Conservation (phyloP, 2,797 vertebrate species). For the Pristis pectinata region DNA sequence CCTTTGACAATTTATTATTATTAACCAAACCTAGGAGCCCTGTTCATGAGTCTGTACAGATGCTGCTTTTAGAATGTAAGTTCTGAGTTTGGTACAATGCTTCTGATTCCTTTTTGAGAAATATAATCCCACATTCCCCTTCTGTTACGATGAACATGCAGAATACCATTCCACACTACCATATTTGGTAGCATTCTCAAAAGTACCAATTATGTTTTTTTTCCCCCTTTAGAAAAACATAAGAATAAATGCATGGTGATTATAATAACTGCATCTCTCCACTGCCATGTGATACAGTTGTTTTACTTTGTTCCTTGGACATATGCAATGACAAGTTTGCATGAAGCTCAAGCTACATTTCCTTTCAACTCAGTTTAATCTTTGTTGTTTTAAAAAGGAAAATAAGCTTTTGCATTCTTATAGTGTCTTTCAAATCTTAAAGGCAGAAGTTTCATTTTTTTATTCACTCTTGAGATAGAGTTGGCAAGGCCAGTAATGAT, state of each 20-base stretch:
- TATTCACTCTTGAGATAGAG: too few species aligned
- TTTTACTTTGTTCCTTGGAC: neutral
- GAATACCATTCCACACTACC: neutral
- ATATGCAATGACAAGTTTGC: neutral
- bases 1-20: neutral
- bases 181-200: neutral
- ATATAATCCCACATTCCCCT: too few species aligned
- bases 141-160: neutral
- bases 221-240: neutral
- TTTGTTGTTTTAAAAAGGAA: neutral
- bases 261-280: neutral
- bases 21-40: neutral
- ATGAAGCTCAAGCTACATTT: neutral
- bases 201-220: too few species aligned
- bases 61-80: neutral
- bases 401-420: neutral
- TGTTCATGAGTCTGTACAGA: neutral
- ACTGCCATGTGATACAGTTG: neutral
- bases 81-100: neutral
- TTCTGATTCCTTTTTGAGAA: neutral
- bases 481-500: too few species aligned
- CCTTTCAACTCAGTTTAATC: neutral
- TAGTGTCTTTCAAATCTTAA: neutral
- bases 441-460: neutral
- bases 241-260: neutral